A percentile compares a stretch with the other conserved stretches of the same genome.
phyloP scores from a whole-genome alignment of 2,797 vertebrate species.

The Novumbra hubbsi region DNA sequence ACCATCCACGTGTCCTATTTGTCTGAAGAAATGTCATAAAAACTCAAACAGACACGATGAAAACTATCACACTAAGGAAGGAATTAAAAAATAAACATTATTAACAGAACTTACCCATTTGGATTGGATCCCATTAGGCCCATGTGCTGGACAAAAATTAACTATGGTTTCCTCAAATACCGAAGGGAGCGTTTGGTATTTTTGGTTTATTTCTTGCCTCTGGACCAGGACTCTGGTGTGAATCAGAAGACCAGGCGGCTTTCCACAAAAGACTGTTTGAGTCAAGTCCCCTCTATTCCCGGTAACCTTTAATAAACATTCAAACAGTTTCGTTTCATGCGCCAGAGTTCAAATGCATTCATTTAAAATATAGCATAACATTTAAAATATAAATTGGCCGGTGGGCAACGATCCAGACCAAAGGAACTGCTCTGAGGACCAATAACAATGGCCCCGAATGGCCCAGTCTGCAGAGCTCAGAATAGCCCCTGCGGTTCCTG shows the following conservation, averaged over 20 bases:
- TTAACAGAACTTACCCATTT: slow-evolving; percentile 1
- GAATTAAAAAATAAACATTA: slow-evolving; percentile 22
- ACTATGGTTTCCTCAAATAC: slow-evolving; percentile 46
- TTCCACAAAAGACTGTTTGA: not conserved
- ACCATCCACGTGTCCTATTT: not conserved
- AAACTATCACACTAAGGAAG: slow-evolving; percentile 20
- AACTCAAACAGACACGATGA: slow-evolving; percentile 18
- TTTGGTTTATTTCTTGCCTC: slow-evolving; percentile 37
- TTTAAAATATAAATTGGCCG: not conserved
- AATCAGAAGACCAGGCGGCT: slow-evolving; percentile 14
- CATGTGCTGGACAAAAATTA: slow-evolving; percentile 28
- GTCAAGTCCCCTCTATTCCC: not conserved
- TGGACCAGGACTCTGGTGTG: slow-evolving; percentile 22
- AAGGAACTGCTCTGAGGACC: slow-evolving; percentile 8
- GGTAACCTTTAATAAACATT: not conserved
- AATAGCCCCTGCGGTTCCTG: slow-evolving; percentile 27
- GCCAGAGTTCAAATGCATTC: not conserved
- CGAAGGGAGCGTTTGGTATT: slow-evolving; percentile 32
- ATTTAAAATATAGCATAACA: slow-evolving; percentile 17
- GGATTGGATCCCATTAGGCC: slow-evolving; percentile 36
- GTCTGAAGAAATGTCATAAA: not conserved
- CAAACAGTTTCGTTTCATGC: not conserved
- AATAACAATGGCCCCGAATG: slow-evolving; percentile 8
- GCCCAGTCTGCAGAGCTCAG: slow-evolving; percentile 11
- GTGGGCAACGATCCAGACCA: slow-evolving; percentile 24